Base-by-base conservation (phyloP, 2,888 invertebrate genomes). In the Odontocolon sp. region DNA sequence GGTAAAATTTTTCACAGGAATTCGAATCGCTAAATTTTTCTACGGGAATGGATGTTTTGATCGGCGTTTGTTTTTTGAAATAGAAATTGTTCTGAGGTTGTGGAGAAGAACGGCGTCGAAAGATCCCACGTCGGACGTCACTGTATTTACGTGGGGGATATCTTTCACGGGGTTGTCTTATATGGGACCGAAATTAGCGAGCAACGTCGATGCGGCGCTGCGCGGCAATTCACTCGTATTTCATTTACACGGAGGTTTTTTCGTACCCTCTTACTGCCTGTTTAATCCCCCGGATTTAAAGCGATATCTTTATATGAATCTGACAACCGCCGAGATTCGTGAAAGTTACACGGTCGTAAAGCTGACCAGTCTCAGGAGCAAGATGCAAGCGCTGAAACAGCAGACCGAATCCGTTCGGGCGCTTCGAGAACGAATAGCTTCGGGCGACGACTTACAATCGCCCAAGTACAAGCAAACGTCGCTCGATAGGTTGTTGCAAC, bases 201-300 rank as follows among this genome's bases (percentile, higher is more conserved):
- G 93, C 81, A 93, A 94, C 85, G 93, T 94, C 42, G 94, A 95
- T 1, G 92, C 92, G 67, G 92, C 94, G 83, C 94, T 96, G 82
- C 93, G 93, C 87, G 91, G 93, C 52, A 94, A 96, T 88, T 94
- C 96, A 47, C 91, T 97, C 83, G 94, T 98, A 83, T 96, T 98
- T 90, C 95, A 96, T 91, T 94, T 98, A 93, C 95, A 95, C 78
- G 97, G 96, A 36, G 97, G 97, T 2, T 96, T 94, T 86, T 98
- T 97, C 88, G 95, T 95, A 38, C 92, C 92, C 80, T 88, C 91
- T 14, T 90, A 91, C 81, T 91, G 91, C 78, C 88, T 92, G 66
- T 81, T 88, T 40, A 87, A 82, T 47, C 87, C 87, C 81, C 86
- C 88, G 14, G 87, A 86, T 45, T 82, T 82, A 38, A 89, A 86